Evolutionary conservation across 2,888 invertebrate genomes (phyloP), one percentile per base, ranked within the genome.

Genomic region (Falcaria lacertinaria): DNA sequence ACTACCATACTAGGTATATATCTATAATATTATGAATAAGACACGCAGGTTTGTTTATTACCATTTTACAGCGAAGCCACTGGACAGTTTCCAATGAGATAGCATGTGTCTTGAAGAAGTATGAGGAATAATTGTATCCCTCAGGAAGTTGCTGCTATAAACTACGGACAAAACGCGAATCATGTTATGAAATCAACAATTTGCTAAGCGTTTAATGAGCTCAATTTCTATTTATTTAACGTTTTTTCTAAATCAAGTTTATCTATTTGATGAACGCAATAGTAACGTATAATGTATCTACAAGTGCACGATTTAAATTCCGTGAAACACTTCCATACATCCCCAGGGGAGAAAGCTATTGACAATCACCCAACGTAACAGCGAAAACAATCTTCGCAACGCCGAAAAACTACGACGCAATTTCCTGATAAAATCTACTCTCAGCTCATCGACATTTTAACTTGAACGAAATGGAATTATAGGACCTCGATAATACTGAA

Each of bases 351-450:
- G 17, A 15, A 15, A 11, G 17, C 35, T n/a, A 35, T 35, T 17
- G 35, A n/a, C 35, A 15, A 35, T 35, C 35, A 16, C 17, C 15
- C 48, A 44, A 41, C 44, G 48, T 47, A 52, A 54, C 49, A 45
- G 40, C 44, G 41, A 48, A 48, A 48, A 45, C 44, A 47, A 45
- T 55, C 52, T 44, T 48, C 42, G 47, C 46, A 44, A 44, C 46
- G 41, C 40, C 42, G 50, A 47, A 46, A 56, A 56, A 54, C 54
- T 54, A 50, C 48, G 54, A 50, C 52, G 45, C 54, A 56, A 54
- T 52, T 44, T 47, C 34, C 52, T 50, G 52, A 52, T 56, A 54
- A 56, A 48, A 50, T 54, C 52, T 52, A 53, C 47, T 49, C 46
- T 42, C 47, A 41, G 41, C 41, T 50, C 42, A 46, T 44, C 50